A percentile compares a stretch with the other conserved stretches of the same genome.
Conservation (phyloP, 2,888 invertebrate genomes). For the Plagiodera versicolora region DNA sequence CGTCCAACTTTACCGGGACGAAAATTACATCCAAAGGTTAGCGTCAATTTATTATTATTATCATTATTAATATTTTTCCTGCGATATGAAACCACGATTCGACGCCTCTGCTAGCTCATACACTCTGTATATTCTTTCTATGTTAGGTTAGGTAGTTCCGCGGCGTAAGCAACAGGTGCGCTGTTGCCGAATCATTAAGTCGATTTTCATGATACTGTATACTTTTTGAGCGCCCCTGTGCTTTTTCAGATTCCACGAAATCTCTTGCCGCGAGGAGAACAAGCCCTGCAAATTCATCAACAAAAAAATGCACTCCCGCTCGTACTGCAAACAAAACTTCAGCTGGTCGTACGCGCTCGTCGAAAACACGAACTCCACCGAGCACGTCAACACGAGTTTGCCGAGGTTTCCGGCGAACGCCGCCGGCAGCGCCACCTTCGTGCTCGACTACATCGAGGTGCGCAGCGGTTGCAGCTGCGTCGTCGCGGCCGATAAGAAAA, state of each 20-base stretch:
- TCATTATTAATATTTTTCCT: no score
- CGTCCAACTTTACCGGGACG: conserved; percentile 75
- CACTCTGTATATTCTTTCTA: no score
- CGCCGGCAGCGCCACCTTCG: conserved; percentile 60
- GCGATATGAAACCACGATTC: no score
- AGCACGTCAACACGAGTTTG: conserved; percentile 49
- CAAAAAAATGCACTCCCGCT: conserved; percentile 64
- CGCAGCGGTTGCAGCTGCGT: conserved; percentile 85
- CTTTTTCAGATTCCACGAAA: conserved; percentile 69
- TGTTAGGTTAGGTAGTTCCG: no score
- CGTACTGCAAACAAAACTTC: conserved; percentile 81
- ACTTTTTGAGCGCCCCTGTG: no score
- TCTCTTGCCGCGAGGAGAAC: conserved; percentile 72
- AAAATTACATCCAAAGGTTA: conserved; percentile 64
- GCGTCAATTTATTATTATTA: no score
- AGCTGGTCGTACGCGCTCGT: conserved; percentile 84
- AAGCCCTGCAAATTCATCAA: conserved; percentile 75
- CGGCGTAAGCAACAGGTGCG: no score
- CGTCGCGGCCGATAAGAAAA: conserved; percentile 55
- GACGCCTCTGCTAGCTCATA: no score
- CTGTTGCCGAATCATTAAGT: no score
- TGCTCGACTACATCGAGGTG: conserved; percentile 80
- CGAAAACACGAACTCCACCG: conserved; percentile 62
- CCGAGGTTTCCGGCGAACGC: conserved; percentile 59
- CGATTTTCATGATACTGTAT: no score